These are phyloP conservation scores for Petaurus breviceps DNA, from an alignment of 2,113 vertebrate genomes.

Conservation along the genomic window DNA sequence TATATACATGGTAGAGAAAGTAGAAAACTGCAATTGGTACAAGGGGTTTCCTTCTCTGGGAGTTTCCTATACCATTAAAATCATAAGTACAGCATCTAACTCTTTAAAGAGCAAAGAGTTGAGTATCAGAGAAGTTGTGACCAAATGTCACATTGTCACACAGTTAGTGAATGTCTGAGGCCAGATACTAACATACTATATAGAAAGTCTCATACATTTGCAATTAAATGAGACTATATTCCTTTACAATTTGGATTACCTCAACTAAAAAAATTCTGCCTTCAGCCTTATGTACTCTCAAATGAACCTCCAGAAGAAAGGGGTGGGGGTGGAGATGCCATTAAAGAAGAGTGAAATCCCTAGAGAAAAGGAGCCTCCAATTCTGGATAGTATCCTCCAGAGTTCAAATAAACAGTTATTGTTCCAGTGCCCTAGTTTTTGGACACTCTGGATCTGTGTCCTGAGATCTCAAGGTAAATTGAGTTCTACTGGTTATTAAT, in stretches of 20 bases:
- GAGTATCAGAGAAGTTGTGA: neutral
- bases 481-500: neutral
- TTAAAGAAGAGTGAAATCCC: neutral
- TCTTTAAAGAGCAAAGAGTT: neutral
- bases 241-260: neutral
- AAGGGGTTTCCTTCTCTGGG: too few relatives aligned
- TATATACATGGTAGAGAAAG: neutral
- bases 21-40: too few relatives aligned
- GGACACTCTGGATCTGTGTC: neutral
- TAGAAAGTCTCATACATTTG: too few relatives aligned
- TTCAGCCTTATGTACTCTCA: neutral
- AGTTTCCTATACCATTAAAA: neutral
- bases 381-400: neutral
- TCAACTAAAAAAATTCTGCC: neutral
- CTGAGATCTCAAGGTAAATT: neutral
- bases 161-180: neutral
- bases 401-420: neutral
- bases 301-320: neutral
- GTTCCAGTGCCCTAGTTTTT: neutral
- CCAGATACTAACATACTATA: neutral
- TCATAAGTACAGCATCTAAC: neutral
- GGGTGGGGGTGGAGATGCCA: neutral
- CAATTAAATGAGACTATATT: too few relatives aligned
- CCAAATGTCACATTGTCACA: neutral
- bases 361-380: neutral